A percentile compares a stretch with the other conserved stretches of the same genome.
phyloP scores from a whole-genome alignment of 2,113 vertebrate genomes.

The Craseonycteris thonglongyai region DNA sequence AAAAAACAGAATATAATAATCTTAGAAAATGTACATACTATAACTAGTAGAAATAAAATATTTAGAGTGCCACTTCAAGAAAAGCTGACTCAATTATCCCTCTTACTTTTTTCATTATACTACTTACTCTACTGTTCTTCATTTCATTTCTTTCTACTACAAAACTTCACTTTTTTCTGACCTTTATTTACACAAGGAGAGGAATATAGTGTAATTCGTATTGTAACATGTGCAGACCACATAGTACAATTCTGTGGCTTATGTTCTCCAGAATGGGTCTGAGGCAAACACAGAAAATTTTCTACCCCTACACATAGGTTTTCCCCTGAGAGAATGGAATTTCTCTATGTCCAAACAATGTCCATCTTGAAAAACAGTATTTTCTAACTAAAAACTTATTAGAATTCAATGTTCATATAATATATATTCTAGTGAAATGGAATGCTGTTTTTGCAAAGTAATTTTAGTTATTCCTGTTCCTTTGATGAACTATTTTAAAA shows the following conservation, averaged over 20 bases:
- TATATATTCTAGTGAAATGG: neutral
- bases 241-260: neutral
- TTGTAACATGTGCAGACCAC: neutral
- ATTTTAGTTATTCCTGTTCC: constrained; percentile 5
- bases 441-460: constrained; percentile 7
- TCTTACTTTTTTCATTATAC: neutral
- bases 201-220: neutral
- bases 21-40: constrained; percentile 21
- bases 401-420: neutral
- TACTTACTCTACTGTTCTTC: neutral
- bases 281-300: neutral
- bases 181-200: neutral
- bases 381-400: neutral
- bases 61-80: neutral
- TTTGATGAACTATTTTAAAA: neutral
- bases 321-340: neutral
- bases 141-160: neutral
- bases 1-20: constrained; percentile 22
- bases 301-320: neutral
- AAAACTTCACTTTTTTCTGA: neutral
- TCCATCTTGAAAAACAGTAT: neutral
- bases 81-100: neutral
- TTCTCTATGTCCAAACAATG: neutral
- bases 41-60: constrained; percentile 63
- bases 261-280: neutral